Evolutionary conservation across 2,888 invertebrate species (phyloP).

Genomic region (Dolichomitus sp.): DNA sequence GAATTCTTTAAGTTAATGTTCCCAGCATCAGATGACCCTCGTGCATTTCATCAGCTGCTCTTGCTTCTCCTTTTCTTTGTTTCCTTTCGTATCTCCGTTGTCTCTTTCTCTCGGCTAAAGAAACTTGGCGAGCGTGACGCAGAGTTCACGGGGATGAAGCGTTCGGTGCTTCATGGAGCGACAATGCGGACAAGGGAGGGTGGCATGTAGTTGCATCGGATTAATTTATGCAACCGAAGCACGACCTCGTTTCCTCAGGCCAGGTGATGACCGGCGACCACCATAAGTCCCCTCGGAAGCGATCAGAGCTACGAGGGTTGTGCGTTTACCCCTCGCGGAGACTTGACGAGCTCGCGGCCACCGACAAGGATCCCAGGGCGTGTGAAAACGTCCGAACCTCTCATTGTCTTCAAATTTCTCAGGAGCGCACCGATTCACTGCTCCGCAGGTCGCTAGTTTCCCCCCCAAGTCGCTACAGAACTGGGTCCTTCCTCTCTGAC

Average conservation of each 20-base stretch:
- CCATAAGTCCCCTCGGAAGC: conserved; percentile 46
- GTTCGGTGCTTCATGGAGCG: neutral
- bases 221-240: conserved; percentile 80
- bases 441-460: neutral
- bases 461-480: conserved; percentile 26
- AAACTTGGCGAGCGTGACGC: conserved; percentile 31
- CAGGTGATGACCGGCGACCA: conserved; percentile 82
- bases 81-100: conserved; percentile 46
- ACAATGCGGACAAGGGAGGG: conserved; percentile 68
- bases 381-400: conserved; percentile 78
- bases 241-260: conserved; percentile 74
- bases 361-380: conserved; percentile 71
- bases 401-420: conserved; percentile 78
- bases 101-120: conserved; percentile 32
- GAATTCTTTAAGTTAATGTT: conserved; percentile 57
- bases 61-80: conserved; percentile 48
- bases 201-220: conserved; percentile 73
- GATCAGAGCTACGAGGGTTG: conserved; percentile 25
- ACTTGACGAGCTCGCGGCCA: conserved; percentile 34
- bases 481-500: conserved; percentile 57
- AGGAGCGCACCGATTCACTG: conserved; percentile 53
- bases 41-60: conserved; percentile 60
- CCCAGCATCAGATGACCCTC: conserved; percentile 39
- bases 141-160: conserved; percentile 47
- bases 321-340: conserved; percentile 20